These are phyloP conservation scores for Lycia hirtaria DNA, from an alignment of 2,888 invertebrate genomes.

Conservation along the genomic window DNA sequence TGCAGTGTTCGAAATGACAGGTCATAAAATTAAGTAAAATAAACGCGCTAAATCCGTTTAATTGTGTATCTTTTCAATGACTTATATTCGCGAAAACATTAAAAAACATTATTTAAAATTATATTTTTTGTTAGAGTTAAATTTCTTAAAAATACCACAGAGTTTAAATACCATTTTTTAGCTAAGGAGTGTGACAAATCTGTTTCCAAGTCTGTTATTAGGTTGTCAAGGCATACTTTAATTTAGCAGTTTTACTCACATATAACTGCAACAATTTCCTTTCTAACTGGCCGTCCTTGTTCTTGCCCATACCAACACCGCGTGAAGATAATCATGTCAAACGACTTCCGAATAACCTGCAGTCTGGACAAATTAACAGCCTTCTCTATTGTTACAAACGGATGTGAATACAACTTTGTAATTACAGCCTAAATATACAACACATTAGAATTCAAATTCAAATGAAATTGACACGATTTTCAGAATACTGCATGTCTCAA, in stretches of 20 bases:
- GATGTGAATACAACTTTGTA: constrained; percentile 41
- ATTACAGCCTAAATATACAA: constrained; percentile 33
- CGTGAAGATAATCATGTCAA: constrained; percentile 49
- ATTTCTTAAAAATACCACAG: no score
- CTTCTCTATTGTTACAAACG: constrained; percentile 53
- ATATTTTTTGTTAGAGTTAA: no score
- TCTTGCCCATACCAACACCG: constrained; percentile 40
- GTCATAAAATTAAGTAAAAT: no score
- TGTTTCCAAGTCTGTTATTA: no score
- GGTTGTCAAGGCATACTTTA: no score
- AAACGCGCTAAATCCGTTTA: no score
- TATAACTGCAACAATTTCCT: constrained; percentile 23
- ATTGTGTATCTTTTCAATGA: no score
- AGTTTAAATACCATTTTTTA: no score
- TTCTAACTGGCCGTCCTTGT: constrained; percentile 34
- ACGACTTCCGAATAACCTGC: constrained; percentile 45
- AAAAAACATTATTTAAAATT: no score
- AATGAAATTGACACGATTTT: constrained; percentile 21
- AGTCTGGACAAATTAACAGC: constrained; percentile 46
- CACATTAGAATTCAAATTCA: constrained; percentile 31
- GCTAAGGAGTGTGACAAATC: no score
- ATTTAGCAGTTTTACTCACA: not conserved
- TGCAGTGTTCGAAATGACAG: no score
- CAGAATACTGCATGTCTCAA: not conserved
- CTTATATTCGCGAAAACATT: no score